Conservation (phyloP, 1,140 invertebrate species). For the Hylaeus volcanicus region DNA sequence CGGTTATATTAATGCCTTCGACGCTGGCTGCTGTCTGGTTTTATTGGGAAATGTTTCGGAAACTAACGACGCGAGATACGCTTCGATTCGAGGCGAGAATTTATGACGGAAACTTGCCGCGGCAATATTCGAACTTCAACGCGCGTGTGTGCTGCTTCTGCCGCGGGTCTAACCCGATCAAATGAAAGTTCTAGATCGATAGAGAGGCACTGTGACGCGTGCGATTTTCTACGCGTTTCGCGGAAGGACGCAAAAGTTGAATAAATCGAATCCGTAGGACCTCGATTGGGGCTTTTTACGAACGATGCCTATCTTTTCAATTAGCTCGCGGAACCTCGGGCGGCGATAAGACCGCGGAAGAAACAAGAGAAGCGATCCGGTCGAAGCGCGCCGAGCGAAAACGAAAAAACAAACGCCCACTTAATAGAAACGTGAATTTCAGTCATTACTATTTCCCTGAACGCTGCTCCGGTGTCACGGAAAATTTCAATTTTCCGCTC, state of each 20-base stretch:
- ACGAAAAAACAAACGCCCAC: slow-evolving; percentile 21
- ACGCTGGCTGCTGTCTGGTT: not conserved
- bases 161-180: too few relatives aligned
- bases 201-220: too few relatives aligned
- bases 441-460: slow-evolving; percentile 54
- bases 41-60: not conserved
- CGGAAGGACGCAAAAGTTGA: too few relatives aligned
- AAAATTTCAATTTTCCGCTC: slow-evolving; percentile 66
- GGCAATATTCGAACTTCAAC: not conserved
- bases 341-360: not conserved
- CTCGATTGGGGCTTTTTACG: too few relatives aligned
- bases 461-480: slow-evolving; percentile 41
- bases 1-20: slow-evolving; percentile 13
- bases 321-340: too few relatives aligned
- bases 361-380: not conserved
- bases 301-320: too few relatives aligned
- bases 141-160: too few relatives aligned
- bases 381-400: not conserved
- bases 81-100: not conserved
- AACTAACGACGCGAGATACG: not conserved
- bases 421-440: slow-evolving; percentile 54
- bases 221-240: too few relatives aligned
- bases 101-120: not conserved
- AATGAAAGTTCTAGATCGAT: too few relatives aligned
- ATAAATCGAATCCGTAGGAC: too few relatives aligned